Evolutionary conservation across 2,797 vertebrate genomes (phyloP).

Genomic region (Spinus olivaceus): DNA sequence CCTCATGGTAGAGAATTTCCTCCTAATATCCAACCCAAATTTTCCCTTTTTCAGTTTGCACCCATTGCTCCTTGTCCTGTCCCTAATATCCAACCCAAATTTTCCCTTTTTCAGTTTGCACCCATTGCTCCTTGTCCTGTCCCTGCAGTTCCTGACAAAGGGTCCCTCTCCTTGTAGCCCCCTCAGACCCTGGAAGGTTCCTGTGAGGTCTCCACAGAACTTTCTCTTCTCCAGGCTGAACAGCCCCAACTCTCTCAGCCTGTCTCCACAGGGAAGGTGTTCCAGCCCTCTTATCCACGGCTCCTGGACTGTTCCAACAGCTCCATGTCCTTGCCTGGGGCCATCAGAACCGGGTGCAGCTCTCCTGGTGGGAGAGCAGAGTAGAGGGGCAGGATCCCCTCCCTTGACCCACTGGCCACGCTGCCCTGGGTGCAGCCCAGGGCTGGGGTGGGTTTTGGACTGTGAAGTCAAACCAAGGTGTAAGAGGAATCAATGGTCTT

Average conservation of each 20-base stretch:
- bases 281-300: background rate
- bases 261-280: background rate
- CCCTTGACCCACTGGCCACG: background rate
- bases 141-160: background rate
- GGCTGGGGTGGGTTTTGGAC: background rate
- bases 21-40: background rate
- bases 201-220: background rate
- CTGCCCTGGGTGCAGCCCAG: background rate
- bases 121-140: too few relatives aligned
- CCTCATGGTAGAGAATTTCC: background rate
- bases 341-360: background rate
- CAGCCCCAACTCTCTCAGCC: background rate
- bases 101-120: background rate
- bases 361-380: background rate
- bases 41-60: background rate
- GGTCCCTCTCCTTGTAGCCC: background rate
- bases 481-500: background rate
- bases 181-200: background rate
- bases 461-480: background rate
- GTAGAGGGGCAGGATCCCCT: background rate
- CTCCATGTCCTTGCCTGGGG: background rate
- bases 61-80: too few relatives aligned
- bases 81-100: background rate
- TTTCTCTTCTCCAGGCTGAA: background rate
- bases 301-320: background rate